Evolutionary conservation across 2,888 invertebrate genomes (phyloP), one percentile per base, ranked within the genome.

Genomic region (Eupithecia centaureata): DNA sequence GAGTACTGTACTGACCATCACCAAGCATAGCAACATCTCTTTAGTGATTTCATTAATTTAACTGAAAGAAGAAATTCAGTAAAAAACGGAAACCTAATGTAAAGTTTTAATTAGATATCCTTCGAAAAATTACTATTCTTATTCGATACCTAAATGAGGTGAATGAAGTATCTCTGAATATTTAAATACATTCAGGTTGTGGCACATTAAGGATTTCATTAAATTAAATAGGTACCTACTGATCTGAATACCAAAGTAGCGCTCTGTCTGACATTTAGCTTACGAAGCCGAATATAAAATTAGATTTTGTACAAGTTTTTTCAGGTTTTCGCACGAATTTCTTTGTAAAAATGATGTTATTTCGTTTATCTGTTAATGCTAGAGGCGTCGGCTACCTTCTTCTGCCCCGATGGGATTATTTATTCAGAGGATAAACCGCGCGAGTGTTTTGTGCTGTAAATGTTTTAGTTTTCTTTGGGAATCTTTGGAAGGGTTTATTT

Each of bases 351-450:
- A 27, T 52, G 27, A 7, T 18, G 10, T 27, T 52, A 52, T 52
- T 52, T 52, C 5, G 22, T 27, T 52, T 13, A 25, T 52, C 5
- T 27, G 22, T 0, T 52, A 52, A 52, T 52, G 52, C 27, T 25
- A 27, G 51, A 52, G 52, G 13, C 25, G 52, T 25, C 25, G 52
- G 27, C 52, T 27, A 27, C 52, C 52, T 27, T 10, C 52, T 2
- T 27, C 25, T 52, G 52, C 52, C 7, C 52, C 27, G 57, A 42
- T 22, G 18, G 32, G 32, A 63, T 71, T 61, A 71, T 65, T 71
- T 71, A 71, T 71, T 67, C 70, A 71, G 27, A 47, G 52, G 65
- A 30, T 71, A 71, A 71, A 61, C 63, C 67, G 62, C 54, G n/a
- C 28, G 22, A 42, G 61, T 60, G 61, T 60, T 65, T 63, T 63